Conservation (phyloP, 2,797 vertebrate genomes). For the Sebastes elongatus region DNA sequence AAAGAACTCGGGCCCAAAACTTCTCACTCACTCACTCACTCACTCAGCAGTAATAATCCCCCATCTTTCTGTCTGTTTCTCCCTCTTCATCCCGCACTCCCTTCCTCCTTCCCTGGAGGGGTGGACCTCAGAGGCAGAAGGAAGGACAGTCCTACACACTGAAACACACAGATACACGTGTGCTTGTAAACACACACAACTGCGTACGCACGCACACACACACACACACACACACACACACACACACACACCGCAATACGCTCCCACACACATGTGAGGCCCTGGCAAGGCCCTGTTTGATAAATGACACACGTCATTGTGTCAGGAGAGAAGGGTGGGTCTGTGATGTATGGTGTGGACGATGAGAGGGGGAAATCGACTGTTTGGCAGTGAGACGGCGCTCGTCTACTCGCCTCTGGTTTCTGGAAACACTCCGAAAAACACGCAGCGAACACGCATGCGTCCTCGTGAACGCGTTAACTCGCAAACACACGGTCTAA, state of each 20-base stretch:
- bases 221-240: not conserved
- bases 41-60: slow-evolving; percentile 56
- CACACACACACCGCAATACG: not conserved
- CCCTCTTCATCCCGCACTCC: slow-evolving; percentile 47
- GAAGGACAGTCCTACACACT: slow-evolving; percentile 50
- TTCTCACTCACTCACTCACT: slow-evolving; percentile 54
- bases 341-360: slow-evolving; percentile 93
- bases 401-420: slow-evolving; percentile 62
- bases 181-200: not conserved
- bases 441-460: not conserved
- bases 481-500: slow-evolving; percentile 1
- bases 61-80: slow-evolving; percentile 33
- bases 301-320: slow-evolving; percentile 99
- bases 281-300: slow-evolving; percentile 91
- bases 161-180: slow-evolving; percentile 14
- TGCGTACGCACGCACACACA: not conserved
- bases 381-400: slow-evolving; percentile 91
- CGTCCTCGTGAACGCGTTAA: not conserved
- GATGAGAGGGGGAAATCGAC: slow-evolving; percentile 96
- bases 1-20: slow-evolving; percentile 2
- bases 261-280: slow-evolving; percentile 44
- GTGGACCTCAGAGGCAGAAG: slow-evolving; percentile 57
- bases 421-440: slow-evolving; percentile 41
- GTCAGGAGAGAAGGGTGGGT: slow-evolving; percentile 97
- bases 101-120: slow-evolving; percentile 34